Conservation (phyloP, 2,797 vertebrate genomes). For the Capromys pilorides region DNA sequence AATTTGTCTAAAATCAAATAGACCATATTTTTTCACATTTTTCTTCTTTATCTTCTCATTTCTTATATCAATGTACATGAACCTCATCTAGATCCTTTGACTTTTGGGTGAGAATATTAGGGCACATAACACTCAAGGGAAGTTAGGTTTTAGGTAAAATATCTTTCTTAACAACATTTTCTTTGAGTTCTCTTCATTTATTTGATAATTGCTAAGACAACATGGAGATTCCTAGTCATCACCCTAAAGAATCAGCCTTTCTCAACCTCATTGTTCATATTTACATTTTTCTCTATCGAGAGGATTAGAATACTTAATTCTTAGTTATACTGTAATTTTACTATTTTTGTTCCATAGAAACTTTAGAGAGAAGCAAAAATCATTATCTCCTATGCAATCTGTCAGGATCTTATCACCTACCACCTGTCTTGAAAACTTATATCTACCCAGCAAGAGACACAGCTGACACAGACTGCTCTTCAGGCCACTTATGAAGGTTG, state of each 20-base stretch:
- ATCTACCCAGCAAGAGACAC: background rate
- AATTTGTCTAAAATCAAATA: conserved; percentile 19
- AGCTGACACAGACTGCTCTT: background rate
- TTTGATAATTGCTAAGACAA: background rate
- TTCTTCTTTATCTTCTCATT: background rate
- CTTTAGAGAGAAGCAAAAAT: background rate
- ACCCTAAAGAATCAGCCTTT: background rate
- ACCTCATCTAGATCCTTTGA: background rate
- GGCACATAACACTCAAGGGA: background rate
- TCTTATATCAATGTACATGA: background rate
- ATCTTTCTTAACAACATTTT: background rate
- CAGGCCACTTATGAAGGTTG: background rate
- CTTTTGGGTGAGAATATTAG: background rate
- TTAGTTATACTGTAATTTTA: background rate
- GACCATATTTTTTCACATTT: background rate
- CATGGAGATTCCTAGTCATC: background rate
- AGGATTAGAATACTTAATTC: background rate
- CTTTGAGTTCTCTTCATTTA: conserved; percentile 2
- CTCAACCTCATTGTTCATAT: background rate
- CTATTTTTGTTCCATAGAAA: background rate
- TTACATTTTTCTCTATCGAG: background rate
- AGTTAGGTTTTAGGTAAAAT: background rate
- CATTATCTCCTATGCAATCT: background rate
- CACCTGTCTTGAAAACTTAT: background rate
- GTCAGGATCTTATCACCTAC: background rate